phyloP scores from a whole-genome alignment of 2,888 invertebrate species.

The Stenchaetothrips biformis region DNA sequence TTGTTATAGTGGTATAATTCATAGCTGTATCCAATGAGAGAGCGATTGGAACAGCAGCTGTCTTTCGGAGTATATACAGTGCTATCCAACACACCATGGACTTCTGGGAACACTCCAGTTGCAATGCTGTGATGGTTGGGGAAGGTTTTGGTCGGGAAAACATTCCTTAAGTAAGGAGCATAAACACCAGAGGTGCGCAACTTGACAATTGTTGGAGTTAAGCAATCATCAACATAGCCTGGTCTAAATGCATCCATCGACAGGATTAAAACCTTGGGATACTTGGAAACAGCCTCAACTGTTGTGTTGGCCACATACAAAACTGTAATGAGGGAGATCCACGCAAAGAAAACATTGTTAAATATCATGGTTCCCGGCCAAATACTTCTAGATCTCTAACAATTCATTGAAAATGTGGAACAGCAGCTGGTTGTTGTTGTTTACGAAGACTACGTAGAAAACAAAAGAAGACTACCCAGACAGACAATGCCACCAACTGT shows the following conservation, averaged over 20 bases:
- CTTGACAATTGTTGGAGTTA: conserved; percentile 55
- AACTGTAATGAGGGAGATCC: no score
- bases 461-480: no score
- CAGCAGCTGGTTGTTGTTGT: not conserved
- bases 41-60: conserved; percentile 35
- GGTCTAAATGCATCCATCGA: conserved; percentile 65
- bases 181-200: conserved; percentile 54
- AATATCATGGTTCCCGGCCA: not conserved
- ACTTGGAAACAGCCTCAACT: conserved; percentile 39
- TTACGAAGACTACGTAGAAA: not conserved
- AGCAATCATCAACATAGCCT: conserved; percentile 27
- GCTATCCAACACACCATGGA: conserved; percentile 65
- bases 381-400: not conserved
- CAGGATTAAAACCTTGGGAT: conserved; percentile 55
- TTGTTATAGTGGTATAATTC: conserved; percentile 55
- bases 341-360: no score
- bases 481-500: no score
- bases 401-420: not conserved
- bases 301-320: not conserved
- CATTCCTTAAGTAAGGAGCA: conserved; percentile 55
- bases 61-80: conserved; percentile 52
- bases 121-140: conserved; percentile 70
- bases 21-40: conserved; percentile 40
- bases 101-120: conserved; percentile 63
- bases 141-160: conserved; percentile 67